Percentiles rank a stretch among this genome's conserved stretches.
These are phyloP conservation scores for Acronicta psi DNA, from an alignment of 2,888 invertebrate genomes.

Conservation along the genomic window DNA sequence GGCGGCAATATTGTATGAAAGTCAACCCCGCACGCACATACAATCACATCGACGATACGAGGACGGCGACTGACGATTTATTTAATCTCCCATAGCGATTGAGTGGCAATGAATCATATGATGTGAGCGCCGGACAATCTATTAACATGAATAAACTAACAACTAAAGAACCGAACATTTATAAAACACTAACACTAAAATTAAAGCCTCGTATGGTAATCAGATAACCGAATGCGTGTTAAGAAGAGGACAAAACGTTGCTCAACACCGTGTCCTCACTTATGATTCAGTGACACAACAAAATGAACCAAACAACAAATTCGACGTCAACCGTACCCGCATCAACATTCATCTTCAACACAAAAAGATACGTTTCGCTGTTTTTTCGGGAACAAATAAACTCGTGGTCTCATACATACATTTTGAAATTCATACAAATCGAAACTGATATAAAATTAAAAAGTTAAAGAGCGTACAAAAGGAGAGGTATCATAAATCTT, in stretches of 20 bases:
- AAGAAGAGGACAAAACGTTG: constrained; percentile 58
- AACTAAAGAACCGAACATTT: constrained; percentile 57
- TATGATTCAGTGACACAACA: constrained; percentile 70
- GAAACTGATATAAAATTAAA: constrained; percentile 47
- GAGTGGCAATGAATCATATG: constrained; percentile 74
- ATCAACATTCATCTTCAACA: constrained; percentile 74
- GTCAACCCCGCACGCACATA: constrained; percentile 59
- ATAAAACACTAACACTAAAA: constrained; percentile 66
- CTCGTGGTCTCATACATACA: constrained; percentile 63
- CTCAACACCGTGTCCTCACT: constrained; percentile 65
- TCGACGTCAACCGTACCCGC: constrained; percentile 74
- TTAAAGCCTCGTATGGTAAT: constrained; percentile 59
- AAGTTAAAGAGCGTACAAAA: constrained; percentile 38
- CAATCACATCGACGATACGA: constrained; percentile 58
- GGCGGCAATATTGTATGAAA: constrained; percentile 66
- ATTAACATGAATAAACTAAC: constrained; percentile 74
- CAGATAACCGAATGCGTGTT: constrained; percentile 54
- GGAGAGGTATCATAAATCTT: constrained; percentile 47
- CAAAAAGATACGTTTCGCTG: constrained; percentile 65
- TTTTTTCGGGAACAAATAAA: constrained; percentile 64
- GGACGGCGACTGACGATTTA: constrained; percentile 72
- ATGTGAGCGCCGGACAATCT: constrained; percentile 61
- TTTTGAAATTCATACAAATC: constrained; percentile 69
- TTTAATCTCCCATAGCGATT: constrained; percentile 73
- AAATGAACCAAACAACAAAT: constrained; percentile 69